Evolutionary conservation across 64 coral and sea anemone genomes (phyloP).

Genomic region (Montipora foliosa): DNA sequence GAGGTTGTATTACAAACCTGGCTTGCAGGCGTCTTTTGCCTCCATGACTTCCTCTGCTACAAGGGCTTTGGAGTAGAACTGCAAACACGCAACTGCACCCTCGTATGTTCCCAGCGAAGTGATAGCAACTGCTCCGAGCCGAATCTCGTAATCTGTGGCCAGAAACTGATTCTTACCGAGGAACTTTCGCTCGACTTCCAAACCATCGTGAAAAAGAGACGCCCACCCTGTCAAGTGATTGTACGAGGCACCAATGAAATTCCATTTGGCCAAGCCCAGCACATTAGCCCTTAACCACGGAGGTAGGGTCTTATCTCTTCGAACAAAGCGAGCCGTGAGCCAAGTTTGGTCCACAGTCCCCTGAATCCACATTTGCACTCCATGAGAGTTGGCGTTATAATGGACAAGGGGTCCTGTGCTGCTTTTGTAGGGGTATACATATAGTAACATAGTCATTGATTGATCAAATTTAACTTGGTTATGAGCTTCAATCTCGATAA

Average conservation of each 20-base stretch:
- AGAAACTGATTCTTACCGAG: conserved; percentile 44
- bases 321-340: conserved; percentile 52
- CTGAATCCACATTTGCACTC: conserved; percentile 60
- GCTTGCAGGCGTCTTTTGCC: conserved; percentile 45
- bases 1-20: conserved; percentile 28
- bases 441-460: conserved; percentile 69
- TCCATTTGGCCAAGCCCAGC: conserved; percentile 57
- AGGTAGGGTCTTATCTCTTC: conserved; percentile 1
- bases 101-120: conserved; percentile 6
- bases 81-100: conserved; percentile 66
- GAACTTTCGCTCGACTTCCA: conserved; percentile 1
- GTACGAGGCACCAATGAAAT: conserved; percentile 75
- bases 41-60: conserved; percentile 18
- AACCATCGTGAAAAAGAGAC: conserved; percentile 65
- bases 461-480: conserved; percentile 18
- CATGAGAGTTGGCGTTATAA: conserved; percentile 58
- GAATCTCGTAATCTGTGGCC: conserved; percentile 55
- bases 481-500: conserved; percentile 65
- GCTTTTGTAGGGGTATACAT: conserved; percentile 44
- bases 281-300: background rate
- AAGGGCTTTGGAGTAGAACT: conserved; percentile 73
- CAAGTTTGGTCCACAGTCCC: background rate
- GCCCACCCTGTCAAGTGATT: conserved; percentile 66
- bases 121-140: conserved; percentile 58
- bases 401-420: conserved; percentile 64